Base-by-base conservation (phyloP, 1,140 invertebrate species). In the Sinella curviseta region DNA sequence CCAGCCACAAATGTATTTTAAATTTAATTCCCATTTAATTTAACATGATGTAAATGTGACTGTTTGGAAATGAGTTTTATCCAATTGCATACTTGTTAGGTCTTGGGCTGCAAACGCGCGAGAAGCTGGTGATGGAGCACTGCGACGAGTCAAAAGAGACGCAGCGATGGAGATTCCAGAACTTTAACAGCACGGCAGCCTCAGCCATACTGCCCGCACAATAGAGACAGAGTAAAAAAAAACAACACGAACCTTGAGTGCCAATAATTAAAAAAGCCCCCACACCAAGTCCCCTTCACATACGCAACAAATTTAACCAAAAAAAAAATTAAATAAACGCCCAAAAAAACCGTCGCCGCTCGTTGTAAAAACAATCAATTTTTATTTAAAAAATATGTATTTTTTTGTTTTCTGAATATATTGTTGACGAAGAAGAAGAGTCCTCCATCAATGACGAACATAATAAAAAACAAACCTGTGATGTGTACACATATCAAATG, bases 81-180 rank as follows among this genome's bases (percentile, higher is more conserved):
- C 85, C 85, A 54, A 48, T 86, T 84, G 70, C 82, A 86, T 36
- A 85, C 86, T 74, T 87, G 86, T 79, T 76, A 87, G 12, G 84
- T 85, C 80, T 86, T n/a, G n/a, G n/a, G n/a, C n/a, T 87, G 82
- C 79, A 77, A 33, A 67, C 82, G 28, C 85, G 84, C 67, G 83
- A 86, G 30, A 85, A 86, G 57, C 75, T 87, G 1, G 28, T 81
- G 4, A 85, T 87, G 85, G 81, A 84, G 79, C 60, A 80, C 34
- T 87, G 86, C 77, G 77, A 84, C 33, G 75, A 78, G 12, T 77
- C 81, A 17, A 84, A 85, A 70, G 26, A 65, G 0, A 83, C 84
- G n/a, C 86, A 87, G 77, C 79, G 80, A 74, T 87, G 86, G 86
- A 82, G 81, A n/a, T 87, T 87, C 57, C 78, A 85, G 60, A 86